These are phyloP conservation scores for Orthosia gracilis DNA, from an alignment of 2,888 invertebrate genomes.

Conservation along the genomic window DNA sequence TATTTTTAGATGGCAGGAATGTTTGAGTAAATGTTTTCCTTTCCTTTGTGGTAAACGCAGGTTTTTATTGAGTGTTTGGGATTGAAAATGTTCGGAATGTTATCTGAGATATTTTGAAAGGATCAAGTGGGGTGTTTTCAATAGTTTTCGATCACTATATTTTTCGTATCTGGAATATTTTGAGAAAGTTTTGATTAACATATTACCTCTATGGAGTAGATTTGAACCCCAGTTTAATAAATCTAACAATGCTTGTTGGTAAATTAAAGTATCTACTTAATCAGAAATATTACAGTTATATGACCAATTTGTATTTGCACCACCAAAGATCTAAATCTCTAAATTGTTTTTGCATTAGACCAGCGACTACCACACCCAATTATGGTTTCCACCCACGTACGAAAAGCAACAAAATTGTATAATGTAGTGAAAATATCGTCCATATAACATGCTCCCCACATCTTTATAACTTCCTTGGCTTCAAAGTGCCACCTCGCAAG, in stretches of 20 bases:
- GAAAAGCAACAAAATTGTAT: constrained; percentile 48
- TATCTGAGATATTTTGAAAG: constrained; percentile 4
- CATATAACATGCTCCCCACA: constrained; percentile 38
- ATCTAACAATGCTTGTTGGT: no score
- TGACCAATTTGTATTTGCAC: background rate
- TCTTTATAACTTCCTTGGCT: constrained; percentile 56
- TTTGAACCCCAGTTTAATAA: no score
- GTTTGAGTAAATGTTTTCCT: constrained; percentile 41
- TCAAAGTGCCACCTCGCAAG: constrained; percentile 52
- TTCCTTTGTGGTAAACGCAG: constrained; percentile 22
- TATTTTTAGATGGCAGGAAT: constrained; percentile 47
- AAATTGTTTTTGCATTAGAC: constrained; percentile 9
- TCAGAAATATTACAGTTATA: background rate
- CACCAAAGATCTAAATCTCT: background rate
- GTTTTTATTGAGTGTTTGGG: constrained; percentile 41
- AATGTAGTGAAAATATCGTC: constrained; percentile 39
- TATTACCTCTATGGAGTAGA: no score
- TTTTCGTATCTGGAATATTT: background rate
- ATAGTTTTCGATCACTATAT: background rate
- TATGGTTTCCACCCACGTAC: constrained; percentile 23
- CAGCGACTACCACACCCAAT: constrained; percentile 1
- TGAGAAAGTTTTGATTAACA: background rate
- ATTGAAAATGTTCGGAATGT: constrained; percentile 4
- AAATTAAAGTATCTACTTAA: no score
- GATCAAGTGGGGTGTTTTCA: background rate